phyloP scores from a whole-genome alignment of 2,797 vertebrate genomes.

The Oreochromis mossambicus region DNA sequence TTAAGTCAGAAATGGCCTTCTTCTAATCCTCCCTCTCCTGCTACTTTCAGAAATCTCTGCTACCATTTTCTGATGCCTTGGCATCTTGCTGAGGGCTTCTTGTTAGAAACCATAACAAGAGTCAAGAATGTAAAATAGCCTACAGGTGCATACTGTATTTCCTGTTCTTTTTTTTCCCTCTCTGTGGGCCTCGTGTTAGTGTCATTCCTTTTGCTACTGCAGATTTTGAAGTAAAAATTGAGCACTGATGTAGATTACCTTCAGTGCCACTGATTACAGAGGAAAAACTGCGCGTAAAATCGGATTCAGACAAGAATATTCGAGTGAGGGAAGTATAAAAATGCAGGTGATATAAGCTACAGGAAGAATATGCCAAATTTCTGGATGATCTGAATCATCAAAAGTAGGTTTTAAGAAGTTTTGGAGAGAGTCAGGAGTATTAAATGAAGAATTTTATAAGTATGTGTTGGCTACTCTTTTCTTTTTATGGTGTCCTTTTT shows the following conservation, averaged over 20 bases:
- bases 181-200: conserved; percentile 32
- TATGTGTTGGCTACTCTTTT: conserved; percentile 57
- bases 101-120: conserved; percentile 39
- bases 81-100: conserved; percentile 54
- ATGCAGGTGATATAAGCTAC: conserved; percentile 8
- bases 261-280: conserved; percentile 36
- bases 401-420: conserved; percentile 25
- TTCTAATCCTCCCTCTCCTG: conserved; percentile 50
- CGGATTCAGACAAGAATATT: background rate
- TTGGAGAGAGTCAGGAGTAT: conserved; percentile 34
- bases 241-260: conserved; percentile 40
- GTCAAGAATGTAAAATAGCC: conserved; percentile 65
- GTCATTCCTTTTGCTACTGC: conserved; percentile 58
- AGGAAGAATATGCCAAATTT: conserved; percentile 18
- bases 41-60: conserved; percentile 49
- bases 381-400: conserved; percentile 8
- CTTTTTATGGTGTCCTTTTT: conserved; percentile 65
- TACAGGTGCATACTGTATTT: conserved; percentile 37
- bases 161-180: background rate
- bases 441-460: conserved; percentile 51
- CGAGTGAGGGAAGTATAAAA: background rate
- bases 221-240: conserved; percentile 34
- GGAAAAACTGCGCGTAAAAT: conserved; percentile 16
- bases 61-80: conserved; percentile 43
- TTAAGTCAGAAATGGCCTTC: conserved; percentile 70